Percentiles rank a stretch among this genome's conserved stretches.
phyloP scores from a whole-genome alignment of 2,113 vertebrate genomes.

The Microcebus griseorufus region DNA sequence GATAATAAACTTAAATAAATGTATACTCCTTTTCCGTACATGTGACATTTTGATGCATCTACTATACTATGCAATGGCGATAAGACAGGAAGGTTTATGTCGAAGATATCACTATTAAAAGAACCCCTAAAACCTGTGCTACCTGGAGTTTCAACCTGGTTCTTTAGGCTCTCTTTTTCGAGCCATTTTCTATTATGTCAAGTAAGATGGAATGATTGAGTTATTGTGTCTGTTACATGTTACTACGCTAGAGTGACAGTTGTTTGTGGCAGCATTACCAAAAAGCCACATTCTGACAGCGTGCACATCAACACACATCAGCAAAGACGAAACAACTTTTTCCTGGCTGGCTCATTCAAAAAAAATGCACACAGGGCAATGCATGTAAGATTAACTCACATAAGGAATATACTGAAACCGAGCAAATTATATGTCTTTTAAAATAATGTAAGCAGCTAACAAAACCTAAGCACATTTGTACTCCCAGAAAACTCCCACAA shows the following conservation, averaged over 20 bases:
- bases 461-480: not conserved
- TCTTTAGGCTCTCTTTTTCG: not conserved
- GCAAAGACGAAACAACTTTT: constrained; percentile 24
- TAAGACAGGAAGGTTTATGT: not conserved
- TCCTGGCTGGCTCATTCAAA: not conserved
- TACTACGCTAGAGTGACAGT: not conserved
- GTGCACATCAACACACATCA: not conserved
- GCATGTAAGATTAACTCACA: constrained; percentile 3
- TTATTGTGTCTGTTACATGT: not conserved
- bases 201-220: constrained; percentile 3
- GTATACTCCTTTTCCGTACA: not conserved
- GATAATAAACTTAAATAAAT: not conserved
- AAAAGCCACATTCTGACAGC: constrained; percentile 40
- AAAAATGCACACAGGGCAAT: not conserved
- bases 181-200: constrained; percentile 25
- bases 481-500: not conserved
- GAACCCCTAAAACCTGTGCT: not conserved
- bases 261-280: constrained; percentile 22
- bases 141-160: not conserved
- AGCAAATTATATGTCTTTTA: not conserved
- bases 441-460: not conserved
- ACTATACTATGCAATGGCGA: not conserved
- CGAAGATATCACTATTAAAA: not conserved
- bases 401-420: not conserved
- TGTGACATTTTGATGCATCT: not conserved